phyloP scores from a whole-genome alignment of 2,888 invertebrate genomes.

The Azorinus chamasolen region DNA sequence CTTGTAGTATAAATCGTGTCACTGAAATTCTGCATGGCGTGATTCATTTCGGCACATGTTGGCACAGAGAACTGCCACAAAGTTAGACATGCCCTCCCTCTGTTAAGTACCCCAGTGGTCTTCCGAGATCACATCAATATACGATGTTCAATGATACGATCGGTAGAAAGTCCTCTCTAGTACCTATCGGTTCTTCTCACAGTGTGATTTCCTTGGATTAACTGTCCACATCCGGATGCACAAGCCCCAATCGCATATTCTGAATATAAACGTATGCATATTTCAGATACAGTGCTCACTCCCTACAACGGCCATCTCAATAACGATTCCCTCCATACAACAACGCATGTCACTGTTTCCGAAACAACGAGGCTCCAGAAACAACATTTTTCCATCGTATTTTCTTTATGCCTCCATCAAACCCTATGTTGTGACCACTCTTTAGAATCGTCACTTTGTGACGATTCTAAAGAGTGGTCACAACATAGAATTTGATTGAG shows the following conservation, averaged over 20 bases:
- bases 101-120: slow-evolving; percentile 54
- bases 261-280: slow-evolving; percentile 50
- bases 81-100: slow-evolving; percentile 53
- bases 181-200: slow-evolving; percentile 17
- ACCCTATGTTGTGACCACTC: too few relatives aligned
- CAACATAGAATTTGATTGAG: too few relatives aligned
- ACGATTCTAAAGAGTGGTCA: too few relatives aligned
- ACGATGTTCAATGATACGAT: slow-evolving; percentile 28
- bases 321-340: too few relatives aligned
- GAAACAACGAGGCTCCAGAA: too few relatives aligned
- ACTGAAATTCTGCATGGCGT: slow-evolving; percentile 31
- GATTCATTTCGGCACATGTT: slow-evolving; percentile 24
- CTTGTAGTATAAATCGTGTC: slow-evolving; percentile 13
- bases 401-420: too few relatives aligned
- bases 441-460: too few relatives aligned
- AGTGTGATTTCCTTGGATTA: slow-evolving; percentile 2
- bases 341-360: too few relatives aligned
- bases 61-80: slow-evolving; percentile 34
- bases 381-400: too few relatives aligned
- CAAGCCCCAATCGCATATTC: slow-evolving; percentile 18
- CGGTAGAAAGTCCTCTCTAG: slow-evolving; percentile 36
- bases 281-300: too few relatives aligned
- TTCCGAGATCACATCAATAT: slow-evolving; percentile 61
- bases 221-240: slow-evolving; percentile 1
- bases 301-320: too few relatives aligned